phyloP scores from a whole-genome alignment of 1,140 invertebrate genomes.

The Cydia splendana region DNA sequence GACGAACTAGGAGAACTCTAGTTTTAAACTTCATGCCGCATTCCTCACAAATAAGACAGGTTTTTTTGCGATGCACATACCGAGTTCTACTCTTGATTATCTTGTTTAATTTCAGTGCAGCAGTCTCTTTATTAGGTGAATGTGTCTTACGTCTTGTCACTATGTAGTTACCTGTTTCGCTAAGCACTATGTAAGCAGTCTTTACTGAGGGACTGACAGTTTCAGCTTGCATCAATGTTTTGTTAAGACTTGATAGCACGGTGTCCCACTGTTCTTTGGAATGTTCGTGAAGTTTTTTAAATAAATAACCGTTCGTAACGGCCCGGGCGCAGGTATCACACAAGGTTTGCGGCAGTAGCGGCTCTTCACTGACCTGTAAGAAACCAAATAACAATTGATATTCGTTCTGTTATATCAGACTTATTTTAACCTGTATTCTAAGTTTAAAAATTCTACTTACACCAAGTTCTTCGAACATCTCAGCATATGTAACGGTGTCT shows the following conservation, averaged over 20 bases:
- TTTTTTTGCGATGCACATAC: slow-evolving; percentile 43
- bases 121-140: slow-evolving; percentile 45
- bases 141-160: slow-evolving; percentile 50
- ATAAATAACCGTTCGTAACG: slow-evolving; percentile 55
- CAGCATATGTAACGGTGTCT: slow-evolving; percentile 47
- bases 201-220: slow-evolving; percentile 40
- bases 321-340: slow-evolving; percentile 54
- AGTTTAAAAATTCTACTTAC: slow-evolving; percentile 43
- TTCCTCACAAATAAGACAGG: slow-evolving; percentile 46
- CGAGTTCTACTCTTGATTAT: slow-evolving; percentile 48
- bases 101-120: slow-evolving; percentile 51
- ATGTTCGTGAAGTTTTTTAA: slow-evolving; percentile 50
- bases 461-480: slow-evolving; percentile 54
- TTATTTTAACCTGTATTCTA: background rate
- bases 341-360: slow-evolving; percentile 52
- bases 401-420: background rate
- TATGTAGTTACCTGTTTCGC: slow-evolving; percentile 49
- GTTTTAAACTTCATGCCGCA: slow-evolving; percentile 53
- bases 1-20: slow-evolving; percentile 42
- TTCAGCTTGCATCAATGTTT: slow-evolving; percentile 44
- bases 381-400: slow-evolving; percentile 24
- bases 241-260: slow-evolving; percentile 42
- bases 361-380: slow-evolving; percentile 53
- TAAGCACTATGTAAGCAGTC: slow-evolving; percentile 52
- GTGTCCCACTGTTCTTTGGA: slow-evolving; percentile 53